phyloP scores from a whole-genome alignment of 2,113 vertebrate species.

The Octodon degus region DNA sequence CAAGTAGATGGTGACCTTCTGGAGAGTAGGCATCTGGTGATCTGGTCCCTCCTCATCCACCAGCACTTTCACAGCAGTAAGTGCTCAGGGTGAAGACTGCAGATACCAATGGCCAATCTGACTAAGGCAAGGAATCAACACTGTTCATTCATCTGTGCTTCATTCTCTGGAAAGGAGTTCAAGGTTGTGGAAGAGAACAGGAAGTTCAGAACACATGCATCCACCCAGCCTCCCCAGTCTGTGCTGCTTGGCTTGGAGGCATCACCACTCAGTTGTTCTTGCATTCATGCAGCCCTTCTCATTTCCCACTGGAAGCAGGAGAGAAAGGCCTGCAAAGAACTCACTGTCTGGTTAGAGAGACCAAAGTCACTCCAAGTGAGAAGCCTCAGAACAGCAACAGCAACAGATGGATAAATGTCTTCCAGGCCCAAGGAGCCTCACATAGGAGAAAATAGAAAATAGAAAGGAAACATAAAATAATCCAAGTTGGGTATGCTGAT shows the following conservation, averaged over 20 bases:
- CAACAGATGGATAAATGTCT: conserved; percentile 76
- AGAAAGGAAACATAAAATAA: conserved; percentile 20
- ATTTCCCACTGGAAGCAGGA: not conserved
- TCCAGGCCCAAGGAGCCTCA: conserved; percentile 46
- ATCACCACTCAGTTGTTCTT: not conserved
- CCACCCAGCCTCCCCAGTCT: not conserved
- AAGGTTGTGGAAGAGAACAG: not conserved
- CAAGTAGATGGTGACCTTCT: not conserved
- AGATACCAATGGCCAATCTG: not conserved
- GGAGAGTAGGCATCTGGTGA: not conserved
- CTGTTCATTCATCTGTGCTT: not conserved
- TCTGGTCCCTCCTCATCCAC: not conserved
- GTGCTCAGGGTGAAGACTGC: not conserved
- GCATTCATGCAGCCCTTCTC: not conserved
- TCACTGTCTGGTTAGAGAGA: conserved; percentile 49
- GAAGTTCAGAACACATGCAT: not conserved
- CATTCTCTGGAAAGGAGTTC: not conserved
- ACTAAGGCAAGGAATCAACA: not conserved
- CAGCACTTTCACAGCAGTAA: not conserved
- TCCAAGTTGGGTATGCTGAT: conserved; percentile 1
- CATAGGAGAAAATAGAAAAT: conserved; percentile 17
- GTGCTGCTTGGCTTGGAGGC: not conserved
- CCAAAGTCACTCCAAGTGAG: conserved; percentile 49
- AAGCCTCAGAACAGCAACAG: conserved; percentile 59
- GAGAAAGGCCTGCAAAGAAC: conserved; percentile 35